Conservation (phyloP, 2,113 vertebrate species). For the Nothocercus nigrocapillus region DNA sequence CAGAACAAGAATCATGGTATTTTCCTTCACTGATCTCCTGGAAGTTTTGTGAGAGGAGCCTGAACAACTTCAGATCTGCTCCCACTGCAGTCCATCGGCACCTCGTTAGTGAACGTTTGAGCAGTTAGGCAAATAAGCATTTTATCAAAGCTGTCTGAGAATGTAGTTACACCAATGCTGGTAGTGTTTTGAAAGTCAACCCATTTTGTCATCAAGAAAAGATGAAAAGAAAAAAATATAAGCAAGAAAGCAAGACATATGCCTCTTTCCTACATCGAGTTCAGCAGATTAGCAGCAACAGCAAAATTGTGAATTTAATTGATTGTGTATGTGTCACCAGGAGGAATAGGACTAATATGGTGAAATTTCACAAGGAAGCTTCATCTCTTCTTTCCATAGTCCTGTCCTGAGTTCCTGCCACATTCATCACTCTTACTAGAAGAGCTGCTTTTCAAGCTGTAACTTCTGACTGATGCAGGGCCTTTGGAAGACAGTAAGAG, state of each 20-base stretch:
- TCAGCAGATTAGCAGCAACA: background rate
- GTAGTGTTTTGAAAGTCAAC: background rate
- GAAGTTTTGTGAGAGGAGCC: background rate
- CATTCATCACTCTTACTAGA: background rate
- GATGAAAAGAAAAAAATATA: background rate
- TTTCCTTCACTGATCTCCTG: background rate
- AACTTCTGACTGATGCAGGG: background rate
- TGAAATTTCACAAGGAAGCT: background rate
- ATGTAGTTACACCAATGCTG: background rate
- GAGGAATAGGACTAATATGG: background rate
- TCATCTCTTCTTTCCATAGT: background rate
- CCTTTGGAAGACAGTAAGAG: background rate
- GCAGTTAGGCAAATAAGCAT: background rate
- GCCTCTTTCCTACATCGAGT: background rate
- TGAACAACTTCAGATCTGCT: background rate
- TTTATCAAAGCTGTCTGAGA: background rate
- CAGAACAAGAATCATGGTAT: background rate
- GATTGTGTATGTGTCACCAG: background rate
- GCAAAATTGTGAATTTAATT: background rate
- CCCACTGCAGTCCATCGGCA: background rate
- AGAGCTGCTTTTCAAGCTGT: background rate
- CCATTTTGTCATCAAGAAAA: background rate
- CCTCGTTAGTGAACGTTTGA: background rate
- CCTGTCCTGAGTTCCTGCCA: background rate
- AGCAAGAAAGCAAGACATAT: background rate